A percentile compares a stretch with the other conserved stretches of the same genome.
These are phyloP conservation scores for Lithobates pipiens DNA, from an alignment of 2,797 vertebrate species.

Conservation along the genomic window DNA sequence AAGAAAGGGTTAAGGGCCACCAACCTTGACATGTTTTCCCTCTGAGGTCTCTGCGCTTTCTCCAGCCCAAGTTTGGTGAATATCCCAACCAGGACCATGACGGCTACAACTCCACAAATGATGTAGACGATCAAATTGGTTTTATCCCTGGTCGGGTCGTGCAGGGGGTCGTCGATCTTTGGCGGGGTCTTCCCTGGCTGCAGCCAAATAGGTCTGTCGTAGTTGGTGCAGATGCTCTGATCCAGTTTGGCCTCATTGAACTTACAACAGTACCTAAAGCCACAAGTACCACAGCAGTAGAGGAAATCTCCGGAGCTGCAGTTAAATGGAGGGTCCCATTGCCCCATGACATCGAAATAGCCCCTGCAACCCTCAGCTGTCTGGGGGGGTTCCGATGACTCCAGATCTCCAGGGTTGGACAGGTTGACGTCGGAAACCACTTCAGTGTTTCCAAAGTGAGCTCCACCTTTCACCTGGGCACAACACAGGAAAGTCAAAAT, in stretches of 20 bases:
- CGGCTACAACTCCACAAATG: conserved; percentile 96
- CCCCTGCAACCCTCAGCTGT: conserved; percentile 91
- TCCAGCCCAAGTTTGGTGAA: conserved; percentile 97
- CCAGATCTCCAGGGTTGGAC: conserved; percentile 83
- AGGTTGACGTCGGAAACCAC: conserved; percentile 92
- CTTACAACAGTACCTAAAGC: conserved; percentile 98
- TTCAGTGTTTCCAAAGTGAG: conserved; percentile 87
- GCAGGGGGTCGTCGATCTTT: conserved; percentile 87
- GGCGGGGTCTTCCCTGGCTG: conserved; percentile 89
- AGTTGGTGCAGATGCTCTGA: conserved; percentile 94
- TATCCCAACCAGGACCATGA: conserved; percentile 97
- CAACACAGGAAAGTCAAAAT: conserved; percentile 90
- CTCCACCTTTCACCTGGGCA: conserved; percentile 91
- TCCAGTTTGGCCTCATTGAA: conserved; percentile 91
- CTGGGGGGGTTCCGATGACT: conserved; percentile 86
- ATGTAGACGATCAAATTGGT: conserved; percentile 98
- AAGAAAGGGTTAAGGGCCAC: neutral
- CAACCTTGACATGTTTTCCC: conserved; percentile 97
- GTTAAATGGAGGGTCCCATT: conserved; percentile 95
- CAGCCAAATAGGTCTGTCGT: conserved; percentile 93
- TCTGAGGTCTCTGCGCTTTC: conserved; percentile 94
- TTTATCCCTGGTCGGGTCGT: conserved; percentile 94
- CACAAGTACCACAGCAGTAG: conserved; percentile 98
- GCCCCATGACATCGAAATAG: conserved; percentile 98
- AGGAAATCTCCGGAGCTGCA: conserved; percentile 94